These are phyloP conservation scores for Salminus brasiliensis DNA, from an alignment of 2,113 vertebrate species.

Conservation along the genomic window DNA sequence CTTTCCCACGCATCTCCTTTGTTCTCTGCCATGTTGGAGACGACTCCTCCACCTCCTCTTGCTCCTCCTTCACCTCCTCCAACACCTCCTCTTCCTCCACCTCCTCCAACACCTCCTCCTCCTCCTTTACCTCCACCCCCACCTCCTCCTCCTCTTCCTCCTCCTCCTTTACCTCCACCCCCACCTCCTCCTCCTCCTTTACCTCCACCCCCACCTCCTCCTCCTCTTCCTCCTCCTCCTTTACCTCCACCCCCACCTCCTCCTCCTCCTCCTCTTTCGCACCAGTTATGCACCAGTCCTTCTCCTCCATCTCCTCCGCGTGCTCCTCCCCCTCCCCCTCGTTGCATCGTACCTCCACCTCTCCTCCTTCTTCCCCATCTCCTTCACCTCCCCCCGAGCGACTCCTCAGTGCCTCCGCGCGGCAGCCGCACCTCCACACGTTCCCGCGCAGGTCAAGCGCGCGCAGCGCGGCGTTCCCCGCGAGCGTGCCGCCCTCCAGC, in stretches of 20 bases:
- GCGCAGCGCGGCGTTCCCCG: slow-evolving; percentile 81
- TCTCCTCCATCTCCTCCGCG: slow-evolving; percentile 48
- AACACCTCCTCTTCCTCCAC: neutral
- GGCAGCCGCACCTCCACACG: slow-evolving; percentile 93
- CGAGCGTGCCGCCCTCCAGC: slow-evolving; percentile 82
- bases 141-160: slow-evolving; percentile 21
- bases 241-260: neutral
- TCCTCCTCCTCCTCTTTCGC: neutral
- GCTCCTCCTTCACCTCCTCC: too few relatives aligned
- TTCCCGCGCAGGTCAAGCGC: slow-evolving; percentile 90
- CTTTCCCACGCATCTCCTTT: slow-evolving; percentile 59
- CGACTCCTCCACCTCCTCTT: neutral
- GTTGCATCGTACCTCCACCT: slow-evolving; percentile 26
- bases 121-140: neutral
- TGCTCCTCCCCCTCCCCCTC: slow-evolving; percentile 28
- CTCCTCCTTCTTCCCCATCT: slow-evolving; percentile 36
- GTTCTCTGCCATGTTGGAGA: slow-evolving; percentile 10
- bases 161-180: neutral
- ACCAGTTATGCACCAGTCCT: too few relatives aligned
- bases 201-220: slow-evolving; percentile 9
- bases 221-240: neutral
- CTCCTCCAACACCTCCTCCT: too few relatives aligned
- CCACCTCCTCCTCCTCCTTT: slow-evolving; percentile 21
- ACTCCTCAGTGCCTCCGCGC: slow-evolving; percentile 80
- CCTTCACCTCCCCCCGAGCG: slow-evolving; percentile 59